phyloP scores from a whole-genome alignment of 2,113 vertebrate species.

The Pelecanus crispus region DNA sequence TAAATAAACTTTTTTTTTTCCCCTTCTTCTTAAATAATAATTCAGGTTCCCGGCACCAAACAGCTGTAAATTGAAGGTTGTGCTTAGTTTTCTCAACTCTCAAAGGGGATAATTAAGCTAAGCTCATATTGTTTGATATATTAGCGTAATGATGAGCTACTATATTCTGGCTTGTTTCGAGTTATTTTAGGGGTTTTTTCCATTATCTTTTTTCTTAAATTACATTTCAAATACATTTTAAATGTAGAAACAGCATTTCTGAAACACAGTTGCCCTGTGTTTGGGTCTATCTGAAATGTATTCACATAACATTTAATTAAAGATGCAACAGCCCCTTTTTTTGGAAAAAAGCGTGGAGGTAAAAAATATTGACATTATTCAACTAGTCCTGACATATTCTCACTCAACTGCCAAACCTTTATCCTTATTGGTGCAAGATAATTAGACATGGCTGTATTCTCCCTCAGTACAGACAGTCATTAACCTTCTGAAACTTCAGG shows the following conservation, averaged over 20 bases:
- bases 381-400: constrained; percentile 55
- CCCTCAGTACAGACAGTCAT: constrained; percentile 21
- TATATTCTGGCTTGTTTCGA: constrained; percentile 76
- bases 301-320: constrained; percentile 80
- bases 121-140: constrained; percentile 88
- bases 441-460: neutral
- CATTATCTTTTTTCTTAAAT: constrained; percentile 74
- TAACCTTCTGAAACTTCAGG: constrained; percentile 57
- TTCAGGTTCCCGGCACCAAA: constrained; percentile 80
- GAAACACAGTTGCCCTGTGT: constrained; percentile 70
- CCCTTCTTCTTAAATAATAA: constrained; percentile 78
- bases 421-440: constrained; percentile 60
- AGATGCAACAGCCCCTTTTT: constrained; percentile 41
- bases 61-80: constrained; percentile 89
- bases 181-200: constrained; percentile 72
- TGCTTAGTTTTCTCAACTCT: constrained; percentile 82
- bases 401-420: constrained; percentile 55
- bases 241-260: constrained; percentile 69
- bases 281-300: constrained; percentile 75
- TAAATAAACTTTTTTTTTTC: constrained; percentile 79
- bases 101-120: constrained; percentile 89
- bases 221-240: constrained; percentile 74
- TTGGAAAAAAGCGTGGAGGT: constrained; percentile 42
- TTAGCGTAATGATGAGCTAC: constrained; percentile 84
- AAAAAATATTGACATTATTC: constrained; percentile 59